Base-by-base conservation (phyloP, 2,888 invertebrate species). In the Icerya purchasi region DNA sequence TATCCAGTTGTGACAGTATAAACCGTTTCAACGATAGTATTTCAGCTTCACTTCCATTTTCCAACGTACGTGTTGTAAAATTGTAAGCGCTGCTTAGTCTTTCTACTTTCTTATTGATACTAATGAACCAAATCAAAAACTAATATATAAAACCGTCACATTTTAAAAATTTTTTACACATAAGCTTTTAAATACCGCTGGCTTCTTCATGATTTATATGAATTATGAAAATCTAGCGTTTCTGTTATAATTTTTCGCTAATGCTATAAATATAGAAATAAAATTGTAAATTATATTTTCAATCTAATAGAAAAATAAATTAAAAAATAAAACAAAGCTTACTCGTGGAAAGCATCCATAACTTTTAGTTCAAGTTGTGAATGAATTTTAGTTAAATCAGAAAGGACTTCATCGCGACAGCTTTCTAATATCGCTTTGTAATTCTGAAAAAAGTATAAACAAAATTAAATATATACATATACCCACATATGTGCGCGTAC, bases 41-140 rank as follows among this genome's bases (percentile, higher is more conserved):
- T 73, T 91, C 90, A 3, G 84, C 80, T 23, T 84, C 83, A 69
- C 88, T 90, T 23, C 90, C 90, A 68, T 85, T 82, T 64, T 86
- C 84, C 61, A 91, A 73, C 54, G 92, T 78, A 65, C 86, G 80
- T 19, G 82, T 78, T 0, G 90, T 83, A 69, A 90, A 93, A 67
- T 83, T 83, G 68, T 86, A 86, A 10, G 90, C 90, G 68, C 87
- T 86, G 68, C 89, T 86, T 63, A 92, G 82, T 67, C 85, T 83
- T 63, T 84, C 85, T 63, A 86, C 82, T 2, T 84, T 84, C 69
- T 87, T 88, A 67, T 86, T 89, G 59, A n/a, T n/a, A n/a, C n/a
- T n/a, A n/a, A n/a, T n/a, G n/a, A n/a, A n/a, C n/a, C n/a, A n/a
- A n/a, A n/a, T n/a, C n/a, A n/a, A n/a, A n/a, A n/a, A n/a, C n/a